Evolutionary conservation across 2,888 invertebrate genomes (phyloP).

Genomic region (Apodemia zela): DNA sequence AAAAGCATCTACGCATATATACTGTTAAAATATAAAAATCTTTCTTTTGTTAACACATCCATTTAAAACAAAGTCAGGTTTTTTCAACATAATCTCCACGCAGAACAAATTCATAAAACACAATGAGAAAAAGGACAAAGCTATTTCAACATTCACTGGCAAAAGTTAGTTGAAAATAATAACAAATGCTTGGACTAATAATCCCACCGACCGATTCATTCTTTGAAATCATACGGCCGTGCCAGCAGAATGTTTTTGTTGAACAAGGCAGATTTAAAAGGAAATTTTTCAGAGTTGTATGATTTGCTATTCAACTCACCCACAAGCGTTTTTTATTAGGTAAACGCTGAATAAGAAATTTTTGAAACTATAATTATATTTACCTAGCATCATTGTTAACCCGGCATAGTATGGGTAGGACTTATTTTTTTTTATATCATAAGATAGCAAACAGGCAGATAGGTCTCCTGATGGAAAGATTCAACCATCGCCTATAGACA

Average conservation of each 20-base stretch:
- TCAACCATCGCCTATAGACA: too few relatives aligned
- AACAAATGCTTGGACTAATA: slow-evolving; percentile 47
- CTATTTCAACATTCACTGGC: slow-evolving; percentile 36
- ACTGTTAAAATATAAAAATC: background rate
- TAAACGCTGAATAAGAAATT: background rate
- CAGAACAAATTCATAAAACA: slow-evolving; percentile 22
- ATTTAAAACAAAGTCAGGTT: background rate
- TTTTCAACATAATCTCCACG: slow-evolving; percentile 5
- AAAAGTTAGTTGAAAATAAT: slow-evolving; percentile 46
- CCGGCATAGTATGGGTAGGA: too few relatives aligned
- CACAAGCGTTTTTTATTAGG: background rate
- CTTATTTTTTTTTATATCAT: too few relatives aligned
- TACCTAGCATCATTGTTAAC: too few relatives aligned
- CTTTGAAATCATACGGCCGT: slow-evolving; percentile 27
- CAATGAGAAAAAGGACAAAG: slow-evolving; percentile 32
- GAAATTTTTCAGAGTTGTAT: slow-evolving; percentile 6
- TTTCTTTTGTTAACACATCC: background rate
- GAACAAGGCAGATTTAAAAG: slow-evolving; percentile 17
- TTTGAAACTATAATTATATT: too few relatives aligned
- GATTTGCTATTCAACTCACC: slow-evolving; percentile 7
- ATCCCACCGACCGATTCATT: slow-evolving; percentile 32
- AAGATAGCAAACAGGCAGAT: too few relatives aligned
- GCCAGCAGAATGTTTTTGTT: slow-evolving; percentile 18
- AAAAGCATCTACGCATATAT: background rate
- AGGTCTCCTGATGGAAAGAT: too few relatives aligned